phyloP scores from a whole-genome alignment of 2,113 vertebrate species.

The Gavia stellata region DNA sequence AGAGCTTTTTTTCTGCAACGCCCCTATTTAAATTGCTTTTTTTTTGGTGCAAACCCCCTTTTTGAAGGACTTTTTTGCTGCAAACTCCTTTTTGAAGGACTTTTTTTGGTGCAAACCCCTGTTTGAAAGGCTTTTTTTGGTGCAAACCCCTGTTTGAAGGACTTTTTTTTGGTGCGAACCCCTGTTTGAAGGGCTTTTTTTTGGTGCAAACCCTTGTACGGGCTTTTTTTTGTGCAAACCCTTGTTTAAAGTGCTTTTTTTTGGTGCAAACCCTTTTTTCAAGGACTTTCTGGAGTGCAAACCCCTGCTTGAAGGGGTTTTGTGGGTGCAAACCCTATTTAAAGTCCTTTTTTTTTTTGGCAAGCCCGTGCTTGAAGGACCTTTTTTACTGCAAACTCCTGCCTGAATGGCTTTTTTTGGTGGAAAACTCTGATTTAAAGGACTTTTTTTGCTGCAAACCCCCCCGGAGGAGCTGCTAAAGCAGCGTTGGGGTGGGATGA shows the following conservation, averaged over 20 bases:
- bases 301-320: neutral
- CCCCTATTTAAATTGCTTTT: neutral
- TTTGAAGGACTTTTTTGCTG: neutral
- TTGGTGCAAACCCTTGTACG: neutral
- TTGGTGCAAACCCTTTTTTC: neutral
- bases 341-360: neutral
- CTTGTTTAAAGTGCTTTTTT: neutral
- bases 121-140: neutral
- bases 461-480: neutral
- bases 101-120: neutral
- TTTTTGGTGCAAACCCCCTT: neutral
- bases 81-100: neutral
- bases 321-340: neutral
- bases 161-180: neutral
- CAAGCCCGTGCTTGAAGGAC: neutral
- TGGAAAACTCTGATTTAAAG: no score
- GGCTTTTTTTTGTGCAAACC: neutral
- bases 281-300: neutral
- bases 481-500: rapidly evolving
- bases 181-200: neutral
- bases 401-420: neutral
- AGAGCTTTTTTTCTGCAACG: neutral
- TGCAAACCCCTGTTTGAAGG: neutral
- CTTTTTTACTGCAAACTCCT: neutral
- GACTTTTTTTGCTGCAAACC: no score